Percentiles rank a stretch among this genome's conserved stretches.
These are phyloP conservation scores for Meleagris gallopavo DNA, from an alignment of 2,113 vertebrate genomes.

Conservation along the genomic window DNA sequence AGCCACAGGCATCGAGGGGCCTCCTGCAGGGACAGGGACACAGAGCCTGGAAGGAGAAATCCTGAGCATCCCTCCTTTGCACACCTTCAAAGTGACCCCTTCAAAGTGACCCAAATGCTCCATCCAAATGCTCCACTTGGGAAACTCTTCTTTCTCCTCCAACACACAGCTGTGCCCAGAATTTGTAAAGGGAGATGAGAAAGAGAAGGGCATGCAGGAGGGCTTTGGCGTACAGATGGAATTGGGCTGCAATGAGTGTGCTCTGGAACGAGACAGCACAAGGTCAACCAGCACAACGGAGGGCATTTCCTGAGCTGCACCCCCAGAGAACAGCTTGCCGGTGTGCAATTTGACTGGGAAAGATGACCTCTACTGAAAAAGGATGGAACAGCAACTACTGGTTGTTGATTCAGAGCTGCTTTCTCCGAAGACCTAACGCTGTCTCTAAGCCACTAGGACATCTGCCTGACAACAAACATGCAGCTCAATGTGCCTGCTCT, in stretches of 20 bases:
- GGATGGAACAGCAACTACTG: not conserved
- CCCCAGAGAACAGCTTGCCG: not conserved
- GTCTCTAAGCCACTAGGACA: not conserved
- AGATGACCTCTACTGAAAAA: not conserved
- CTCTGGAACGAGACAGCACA: not conserved
- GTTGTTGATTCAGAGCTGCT: not conserved
- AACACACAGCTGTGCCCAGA: not conserved
- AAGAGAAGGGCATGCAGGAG: not conserved
- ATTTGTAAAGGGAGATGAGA: not conserved
- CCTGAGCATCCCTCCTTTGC: fast-evolving
- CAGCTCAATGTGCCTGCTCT: not conserved
- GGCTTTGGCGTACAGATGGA: no score
- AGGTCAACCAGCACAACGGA: not conserved
- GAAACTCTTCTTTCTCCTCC: not conserved
- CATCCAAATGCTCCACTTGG: not conserved
- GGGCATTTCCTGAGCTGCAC: not conserved
- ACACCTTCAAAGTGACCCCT: not conserved
- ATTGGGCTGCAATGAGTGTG: not conserved
- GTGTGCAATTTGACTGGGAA: not conserved
- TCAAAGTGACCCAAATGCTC: not conserved
- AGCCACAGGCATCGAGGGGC: not conserved
- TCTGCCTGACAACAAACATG: not conserved
- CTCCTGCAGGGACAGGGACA: not conserved
- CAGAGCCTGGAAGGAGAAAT: not conserved
- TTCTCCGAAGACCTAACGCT: not conserved